Percentiles rank a stretch among this genome's conserved stretches.
Conservation (phyloP, 2,113 vertebrate genomes). For the Tetrax tetrax region DNA sequence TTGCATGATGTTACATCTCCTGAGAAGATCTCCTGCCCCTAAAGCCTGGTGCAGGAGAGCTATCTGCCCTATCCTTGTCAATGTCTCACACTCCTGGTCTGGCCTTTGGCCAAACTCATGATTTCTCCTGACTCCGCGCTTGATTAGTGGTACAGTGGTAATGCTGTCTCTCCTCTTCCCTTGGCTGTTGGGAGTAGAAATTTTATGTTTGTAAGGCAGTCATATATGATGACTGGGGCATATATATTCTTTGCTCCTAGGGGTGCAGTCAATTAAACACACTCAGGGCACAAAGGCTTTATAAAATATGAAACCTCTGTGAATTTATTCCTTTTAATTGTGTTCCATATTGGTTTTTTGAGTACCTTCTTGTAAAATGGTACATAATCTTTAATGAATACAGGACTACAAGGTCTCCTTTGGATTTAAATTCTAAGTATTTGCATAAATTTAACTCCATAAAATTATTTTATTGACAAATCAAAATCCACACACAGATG, state of each 20-base stretch:
- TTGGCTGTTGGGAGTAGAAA: background rate
- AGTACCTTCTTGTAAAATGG: slow-evolving; percentile 58
- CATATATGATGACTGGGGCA: background rate
- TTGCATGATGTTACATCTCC: background rate
- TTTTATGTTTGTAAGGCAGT: background rate
- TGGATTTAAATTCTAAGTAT: slow-evolving; percentile 67
- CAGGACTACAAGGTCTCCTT: slow-evolving; percentile 35
- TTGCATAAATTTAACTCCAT: slow-evolving; percentile 59
- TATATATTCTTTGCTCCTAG: background rate
- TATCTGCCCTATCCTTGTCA: background rate
- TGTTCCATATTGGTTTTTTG: slow-evolving; percentile 49
- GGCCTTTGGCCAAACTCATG: background rate
- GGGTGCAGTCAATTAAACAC: background rate
- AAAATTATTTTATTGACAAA: slow-evolving; percentile 69
- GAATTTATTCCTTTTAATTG: slow-evolving; percentile 63
- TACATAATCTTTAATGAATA: slow-evolving; percentile 71
- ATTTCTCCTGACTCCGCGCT: background rate
- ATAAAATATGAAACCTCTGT: slow-evolving; percentile 18
- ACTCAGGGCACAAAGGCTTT: background rate
- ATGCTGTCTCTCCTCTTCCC: background rate
- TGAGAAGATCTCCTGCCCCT: rapidly evolving
- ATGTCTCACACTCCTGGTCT: background rate
- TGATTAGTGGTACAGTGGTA: background rate
- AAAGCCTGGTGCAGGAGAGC: background rate
- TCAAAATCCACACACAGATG: slow-evolving; percentile 53